Evolutionary conservation across 2,797 vertebrate genomes (phyloP).

Genomic region (Leptatherina wallacei): DNA sequence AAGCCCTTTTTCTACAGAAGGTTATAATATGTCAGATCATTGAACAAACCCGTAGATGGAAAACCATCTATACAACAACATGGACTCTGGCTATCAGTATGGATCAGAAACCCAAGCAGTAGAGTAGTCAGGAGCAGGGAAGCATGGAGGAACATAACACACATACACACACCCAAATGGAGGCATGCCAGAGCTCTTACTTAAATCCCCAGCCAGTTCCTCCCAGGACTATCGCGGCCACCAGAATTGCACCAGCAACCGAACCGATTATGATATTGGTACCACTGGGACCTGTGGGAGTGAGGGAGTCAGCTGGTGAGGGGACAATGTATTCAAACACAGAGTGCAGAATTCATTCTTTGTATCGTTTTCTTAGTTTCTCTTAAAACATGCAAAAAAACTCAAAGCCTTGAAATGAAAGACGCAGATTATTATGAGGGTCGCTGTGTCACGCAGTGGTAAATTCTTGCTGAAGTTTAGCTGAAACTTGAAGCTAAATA

Average conservation of each 20-base stretch:
- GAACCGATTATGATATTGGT: conserved; percentile 99
- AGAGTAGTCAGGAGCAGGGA: conserved; percentile 53
- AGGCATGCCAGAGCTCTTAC: conserved; percentile 86
- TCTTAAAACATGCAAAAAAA: not conserved
- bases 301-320: conserved; percentile 42
- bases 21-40: not conserved
- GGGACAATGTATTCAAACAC: not conserved
- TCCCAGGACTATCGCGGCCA: conserved; percentile 96
- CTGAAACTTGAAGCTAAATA: not conserved
- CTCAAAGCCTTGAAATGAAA: not conserved
- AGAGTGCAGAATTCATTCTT: not conserved
- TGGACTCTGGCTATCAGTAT: conserved; percentile 16
- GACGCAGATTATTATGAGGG: not conserved
- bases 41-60: conserved; percentile 1
- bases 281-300: conserved; percentile 93
- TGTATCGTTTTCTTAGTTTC: not conserved
- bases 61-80: conserved; percentile 3
- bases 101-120: conserved; percentile 42
- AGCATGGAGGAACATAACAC: conserved; percentile 49
- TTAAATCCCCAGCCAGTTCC: conserved; percentile 99
- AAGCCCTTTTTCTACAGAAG: not conserved
- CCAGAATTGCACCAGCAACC: conserved; percentile 94
- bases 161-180: conserved; percentile 58
- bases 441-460: not conserved
- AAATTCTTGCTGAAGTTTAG: not conserved